These are phyloP conservation scores for Bellardia pandia DNA, from an alignment of 2,888 invertebrate genomes.

Conservation along the genomic window DNA sequence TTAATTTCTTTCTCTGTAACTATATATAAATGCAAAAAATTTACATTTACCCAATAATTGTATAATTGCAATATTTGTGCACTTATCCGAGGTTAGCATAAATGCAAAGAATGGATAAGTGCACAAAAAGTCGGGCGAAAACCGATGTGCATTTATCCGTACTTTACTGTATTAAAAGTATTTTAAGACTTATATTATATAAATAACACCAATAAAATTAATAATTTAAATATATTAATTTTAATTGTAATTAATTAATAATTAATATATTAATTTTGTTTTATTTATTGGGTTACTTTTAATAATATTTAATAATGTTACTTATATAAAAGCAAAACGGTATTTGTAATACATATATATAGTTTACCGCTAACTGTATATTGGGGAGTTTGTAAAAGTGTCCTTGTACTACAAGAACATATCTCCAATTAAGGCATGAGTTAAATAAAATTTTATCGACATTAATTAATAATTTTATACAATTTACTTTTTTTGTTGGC, in stretches of 20 bases:
- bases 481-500: conserved; percentile 6
- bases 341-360: not conserved
- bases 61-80: too few species aligned
- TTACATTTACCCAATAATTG: too few species aligned
- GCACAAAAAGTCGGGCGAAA: too few species aligned
- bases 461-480: not conserved
- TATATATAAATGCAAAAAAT: too few species aligned
- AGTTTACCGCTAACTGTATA: not conserved
- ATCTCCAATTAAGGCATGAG: not conserved
- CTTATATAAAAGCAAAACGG: not conserved
- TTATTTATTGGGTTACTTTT: not conserved
- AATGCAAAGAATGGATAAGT: too few species aligned
- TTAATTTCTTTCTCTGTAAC: too few species aligned
- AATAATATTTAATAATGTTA: not conserved
- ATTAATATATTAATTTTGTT: not conserved
- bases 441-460: not conserved
- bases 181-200: not conserved
- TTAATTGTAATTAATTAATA: too few species aligned
- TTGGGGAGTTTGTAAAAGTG: not conserved
- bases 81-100: too few species aligned
- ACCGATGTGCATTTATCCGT: too few species aligned
- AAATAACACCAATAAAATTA: not conserved
- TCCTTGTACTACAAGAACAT: not conserved
- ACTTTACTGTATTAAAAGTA: too few species aligned
- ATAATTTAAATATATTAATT: not conserved